These are phyloP conservation scores for Labeo calbasu DNA, from an alignment of 2,797 vertebrate genomes.

Conservation along the genomic window DNA sequence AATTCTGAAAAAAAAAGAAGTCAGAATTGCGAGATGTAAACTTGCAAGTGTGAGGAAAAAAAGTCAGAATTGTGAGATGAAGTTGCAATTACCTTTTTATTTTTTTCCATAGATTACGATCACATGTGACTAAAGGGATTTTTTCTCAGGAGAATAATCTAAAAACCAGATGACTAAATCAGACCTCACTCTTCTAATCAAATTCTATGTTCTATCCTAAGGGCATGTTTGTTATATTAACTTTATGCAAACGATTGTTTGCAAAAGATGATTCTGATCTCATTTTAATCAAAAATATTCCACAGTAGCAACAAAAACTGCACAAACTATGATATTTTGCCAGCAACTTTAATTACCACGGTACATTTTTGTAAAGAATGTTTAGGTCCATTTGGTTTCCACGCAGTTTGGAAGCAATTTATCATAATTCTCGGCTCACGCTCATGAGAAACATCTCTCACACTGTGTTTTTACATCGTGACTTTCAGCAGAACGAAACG, in stretches of 20 bases:
- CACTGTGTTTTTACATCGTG: conserved; percentile 41
- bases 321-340: background rate
- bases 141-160: background rate
- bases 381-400: background rate
- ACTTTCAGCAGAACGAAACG: conserved; percentile 40
- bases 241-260: background rate
- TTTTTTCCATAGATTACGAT: too few relatives aligned
- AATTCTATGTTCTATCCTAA: background rate
- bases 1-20: too few relatives aligned
- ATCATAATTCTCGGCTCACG: background rate
- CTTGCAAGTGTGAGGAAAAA: too few relatives aligned
- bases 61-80: too few relatives aligned
- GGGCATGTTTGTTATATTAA: background rate
- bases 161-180: background rate
- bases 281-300: background rate
- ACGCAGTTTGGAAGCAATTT: background rate
- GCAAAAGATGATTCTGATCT: background rate
- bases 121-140: background rate
- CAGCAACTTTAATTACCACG: background rate
- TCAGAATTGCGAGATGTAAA: too few relatives aligned
- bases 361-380: background rate
- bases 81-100: too few relatives aligned
- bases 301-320: background rate
- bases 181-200: background rate
- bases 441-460: conserved; percentile 27